Conservation (phyloP, 2,113 vertebrate species). For the Zootoca vivipara region DNA sequence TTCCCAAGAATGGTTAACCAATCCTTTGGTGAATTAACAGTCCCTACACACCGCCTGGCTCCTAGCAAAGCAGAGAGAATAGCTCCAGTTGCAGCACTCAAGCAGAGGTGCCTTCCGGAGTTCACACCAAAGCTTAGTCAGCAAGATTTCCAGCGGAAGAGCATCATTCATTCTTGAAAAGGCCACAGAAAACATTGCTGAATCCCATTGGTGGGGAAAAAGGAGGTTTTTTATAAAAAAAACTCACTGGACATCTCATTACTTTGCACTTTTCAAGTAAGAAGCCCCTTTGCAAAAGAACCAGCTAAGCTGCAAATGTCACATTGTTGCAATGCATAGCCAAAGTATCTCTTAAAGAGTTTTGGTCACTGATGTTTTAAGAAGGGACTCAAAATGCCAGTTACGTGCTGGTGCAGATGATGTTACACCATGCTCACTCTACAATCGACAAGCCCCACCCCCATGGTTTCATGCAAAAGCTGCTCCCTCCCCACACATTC, state of each 20-base stretch:
- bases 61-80: background rate
- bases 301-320: background rate
- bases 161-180: background rate
- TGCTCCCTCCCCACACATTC: background rate
- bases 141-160: background rate
- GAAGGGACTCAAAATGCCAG: background rate
- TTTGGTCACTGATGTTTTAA: background rate
- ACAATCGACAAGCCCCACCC: no score
- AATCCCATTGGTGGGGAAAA: background rate
- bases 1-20: background rate
- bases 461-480: background rate
- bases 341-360: background rate
- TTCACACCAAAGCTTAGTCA: background rate
- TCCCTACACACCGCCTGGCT: background rate
- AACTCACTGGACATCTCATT: background rate
- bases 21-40: background rate
- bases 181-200: background rate
- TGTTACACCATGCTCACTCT: background rate
- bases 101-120: background rate
- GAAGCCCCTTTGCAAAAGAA: slow-evolving; percentile 24
- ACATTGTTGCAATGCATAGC: background rate
- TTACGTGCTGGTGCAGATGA: background rate
- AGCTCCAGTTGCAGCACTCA: background rate
- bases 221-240: background rate
- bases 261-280: background rate